Evolutionary conservation across 2,797 vertebrate species (phyloP).

Genomic region (Leucoraja ocellata): DNA sequence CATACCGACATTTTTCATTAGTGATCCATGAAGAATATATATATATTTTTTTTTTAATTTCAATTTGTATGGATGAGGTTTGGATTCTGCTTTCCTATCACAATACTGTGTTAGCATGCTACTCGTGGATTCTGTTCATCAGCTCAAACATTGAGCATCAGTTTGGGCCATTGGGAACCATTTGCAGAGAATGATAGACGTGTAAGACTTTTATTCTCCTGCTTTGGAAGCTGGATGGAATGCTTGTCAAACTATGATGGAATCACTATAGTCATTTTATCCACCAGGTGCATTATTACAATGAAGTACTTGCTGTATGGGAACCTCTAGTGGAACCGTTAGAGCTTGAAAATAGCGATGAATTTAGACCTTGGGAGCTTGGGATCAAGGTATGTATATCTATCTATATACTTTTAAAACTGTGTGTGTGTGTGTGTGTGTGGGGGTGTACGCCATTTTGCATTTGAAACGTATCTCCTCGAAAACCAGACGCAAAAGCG

Average conservation of each 20-base stretch:
- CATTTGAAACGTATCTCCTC: no score
- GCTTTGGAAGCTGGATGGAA: neutral
- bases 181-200: neutral
- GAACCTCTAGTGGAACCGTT: constrained; percentile 92
- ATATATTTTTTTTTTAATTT: neutral
- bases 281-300: constrained; percentile 84
- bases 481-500: no score
- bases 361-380: constrained; percentile 82
- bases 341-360: constrained; percentile 77
- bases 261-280: constrained; percentile 39
- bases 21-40: neutral
- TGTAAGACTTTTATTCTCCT: neutral
- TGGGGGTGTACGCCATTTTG: no score
- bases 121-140: neutral
- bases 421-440: no score
- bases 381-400: constrained; percentile 68
- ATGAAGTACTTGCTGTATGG: constrained; percentile 92
- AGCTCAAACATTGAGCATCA: neutral
- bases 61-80: neutral
- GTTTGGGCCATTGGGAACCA: neutral
- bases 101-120: neutral
- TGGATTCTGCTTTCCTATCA: neutral
- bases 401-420: no score
- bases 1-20: neutral
- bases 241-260: neutral